These are phyloP conservation scores for Beris chalybata DNA, from an alignment of 2,888 invertebrate species.

Conservation along the genomic window DNA sequence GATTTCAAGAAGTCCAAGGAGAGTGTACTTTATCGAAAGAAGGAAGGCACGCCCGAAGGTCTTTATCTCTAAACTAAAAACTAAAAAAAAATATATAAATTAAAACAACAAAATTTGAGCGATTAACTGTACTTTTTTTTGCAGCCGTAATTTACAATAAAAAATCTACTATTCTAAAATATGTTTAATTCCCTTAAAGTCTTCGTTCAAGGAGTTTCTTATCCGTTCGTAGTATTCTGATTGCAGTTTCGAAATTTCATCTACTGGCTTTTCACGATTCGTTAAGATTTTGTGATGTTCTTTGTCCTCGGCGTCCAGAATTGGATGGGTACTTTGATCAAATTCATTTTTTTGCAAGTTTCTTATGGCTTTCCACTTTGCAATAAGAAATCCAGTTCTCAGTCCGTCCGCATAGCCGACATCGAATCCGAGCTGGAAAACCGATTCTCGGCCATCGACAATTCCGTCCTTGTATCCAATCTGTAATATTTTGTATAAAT, in stretches of 20 bases:
- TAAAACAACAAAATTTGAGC: background rate
- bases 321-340: background rate
- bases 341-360: background rate
- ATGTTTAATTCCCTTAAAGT: slow-evolving; percentile 41
- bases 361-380: slow-evolving; percentile 43
- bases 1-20: slow-evolving; percentile 99
- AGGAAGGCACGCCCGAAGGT: slow-evolving; percentile 99
- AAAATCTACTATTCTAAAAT: slow-evolving; percentile 37
- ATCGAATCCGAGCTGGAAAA: slow-evolving; percentile 72
- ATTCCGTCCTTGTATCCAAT: slow-evolving; percentile 70
- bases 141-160: slow-evolving; percentile 27
- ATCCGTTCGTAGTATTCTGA: slow-evolving; percentile 42
- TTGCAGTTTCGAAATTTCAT: slow-evolving; percentile 42
- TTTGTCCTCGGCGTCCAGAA: slow-evolving; percentile 7
- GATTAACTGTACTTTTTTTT: slow-evolving; percentile 22
- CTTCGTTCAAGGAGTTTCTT: slow-evolving; percentile 33
- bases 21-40: slow-evolving; percentile 97
- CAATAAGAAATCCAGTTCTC: slow-evolving; percentile 62
- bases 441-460: slow-evolving; percentile 63
- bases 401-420: slow-evolving; percentile 69
- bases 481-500: no score
- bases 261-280: slow-evolving; percentile 10
- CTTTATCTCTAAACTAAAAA: slow-evolving; percentile 79
- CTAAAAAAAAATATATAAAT: background rate
- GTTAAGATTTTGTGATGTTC: slow-evolving; percentile 27